Evolutionary conservation across 1,140 invertebrate genomes (phyloP).

Genomic region (Drosophila malerkotliana): DNA sequence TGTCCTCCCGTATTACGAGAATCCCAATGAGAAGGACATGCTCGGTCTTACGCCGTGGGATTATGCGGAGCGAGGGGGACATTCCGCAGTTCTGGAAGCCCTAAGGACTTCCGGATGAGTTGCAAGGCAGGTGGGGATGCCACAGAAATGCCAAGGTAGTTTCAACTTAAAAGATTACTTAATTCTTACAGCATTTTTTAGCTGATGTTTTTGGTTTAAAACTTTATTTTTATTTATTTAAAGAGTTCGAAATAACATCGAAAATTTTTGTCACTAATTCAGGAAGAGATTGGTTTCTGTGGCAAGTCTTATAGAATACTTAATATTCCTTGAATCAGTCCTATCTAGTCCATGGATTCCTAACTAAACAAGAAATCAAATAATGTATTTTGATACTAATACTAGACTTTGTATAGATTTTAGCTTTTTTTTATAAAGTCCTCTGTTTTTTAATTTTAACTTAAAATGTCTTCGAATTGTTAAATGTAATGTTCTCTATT

Average conservation of each 20-base stretch:
- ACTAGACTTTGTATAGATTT: no score
- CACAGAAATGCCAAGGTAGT: not conserved
- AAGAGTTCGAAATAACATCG: no score
- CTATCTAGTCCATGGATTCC: not conserved
- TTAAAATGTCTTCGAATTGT: not conserved
- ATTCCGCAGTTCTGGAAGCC: slow-evolving; percentile 60
- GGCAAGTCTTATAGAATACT: not conserved
- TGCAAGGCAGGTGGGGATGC: not conserved
- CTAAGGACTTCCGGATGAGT: slow-evolving; percentile 15
- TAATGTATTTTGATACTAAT: not conserved
- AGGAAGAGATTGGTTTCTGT: not conserved
- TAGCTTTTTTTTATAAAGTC: no score
- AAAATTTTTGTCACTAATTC: no score
- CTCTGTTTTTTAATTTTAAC: not conserved
- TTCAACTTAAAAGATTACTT: not conserved
- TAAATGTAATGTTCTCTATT: not conserved
- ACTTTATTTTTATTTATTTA: no score
- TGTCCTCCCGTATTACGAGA: slow-evolving; percentile 84
- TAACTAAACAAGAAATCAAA: not conserved
- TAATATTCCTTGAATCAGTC: not conserved
- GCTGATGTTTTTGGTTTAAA: no score
- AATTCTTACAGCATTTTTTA: no score
- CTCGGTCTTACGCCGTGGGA: slow-evolving; percentile 85
- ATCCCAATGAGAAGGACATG: slow-evolving; percentile 79
- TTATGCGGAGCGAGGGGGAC: slow-evolving; percentile 81